Evolutionary conservation across 2,113 vertebrate genomes (phyloP).

Genomic region (Anoplopoma fimbria): DNA sequence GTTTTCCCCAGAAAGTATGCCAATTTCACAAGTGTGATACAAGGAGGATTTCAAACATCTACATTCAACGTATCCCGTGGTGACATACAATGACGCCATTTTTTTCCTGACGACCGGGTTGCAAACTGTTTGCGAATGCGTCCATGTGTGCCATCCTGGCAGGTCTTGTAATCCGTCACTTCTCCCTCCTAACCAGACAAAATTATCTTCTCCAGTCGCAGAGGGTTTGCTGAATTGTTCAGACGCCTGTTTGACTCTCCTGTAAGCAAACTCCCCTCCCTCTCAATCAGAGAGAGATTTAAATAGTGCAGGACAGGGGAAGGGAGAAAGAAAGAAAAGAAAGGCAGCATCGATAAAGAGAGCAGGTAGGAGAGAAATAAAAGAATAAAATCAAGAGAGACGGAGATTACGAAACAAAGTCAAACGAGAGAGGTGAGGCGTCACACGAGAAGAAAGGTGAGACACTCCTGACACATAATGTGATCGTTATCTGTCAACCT

Average conservation of each 20-base stretch:
- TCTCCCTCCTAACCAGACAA: conserved; percentile 17
- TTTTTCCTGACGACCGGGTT: too few relatives aligned
- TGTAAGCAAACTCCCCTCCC: conserved; percentile 26
- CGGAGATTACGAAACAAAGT: conserved; percentile 37
- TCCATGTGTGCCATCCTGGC: neutral
- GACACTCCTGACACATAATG: conserved; percentile 30
- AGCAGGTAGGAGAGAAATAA: conserved; percentile 16
- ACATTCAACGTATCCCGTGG: too few relatives aligned
- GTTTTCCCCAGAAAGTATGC: too few relatives aligned
- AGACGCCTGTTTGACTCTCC: conserved; percentile 29
- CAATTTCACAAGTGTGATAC: too few relatives aligned
- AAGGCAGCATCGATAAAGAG: neutral
- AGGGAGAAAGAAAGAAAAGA: neutral
- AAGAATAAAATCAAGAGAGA: neutral
- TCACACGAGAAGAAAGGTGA: conserved; percentile 14
- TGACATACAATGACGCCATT: too few relatives aligned
- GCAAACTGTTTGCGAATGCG: neutral
- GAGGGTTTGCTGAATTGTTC: conserved; percentile 38
- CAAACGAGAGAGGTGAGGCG: neutral
- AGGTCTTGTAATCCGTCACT: conserved; percentile 24
- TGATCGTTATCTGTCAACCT: conserved; percentile 49
- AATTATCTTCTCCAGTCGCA: neutral
- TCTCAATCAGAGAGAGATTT: neutral
- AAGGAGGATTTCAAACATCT: too few relatives aligned
- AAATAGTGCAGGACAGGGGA: neutral